Evolutionary conservation across 2,113 vertebrate species (phyloP).

Genomic region (Tyrannus savana): DNA sequence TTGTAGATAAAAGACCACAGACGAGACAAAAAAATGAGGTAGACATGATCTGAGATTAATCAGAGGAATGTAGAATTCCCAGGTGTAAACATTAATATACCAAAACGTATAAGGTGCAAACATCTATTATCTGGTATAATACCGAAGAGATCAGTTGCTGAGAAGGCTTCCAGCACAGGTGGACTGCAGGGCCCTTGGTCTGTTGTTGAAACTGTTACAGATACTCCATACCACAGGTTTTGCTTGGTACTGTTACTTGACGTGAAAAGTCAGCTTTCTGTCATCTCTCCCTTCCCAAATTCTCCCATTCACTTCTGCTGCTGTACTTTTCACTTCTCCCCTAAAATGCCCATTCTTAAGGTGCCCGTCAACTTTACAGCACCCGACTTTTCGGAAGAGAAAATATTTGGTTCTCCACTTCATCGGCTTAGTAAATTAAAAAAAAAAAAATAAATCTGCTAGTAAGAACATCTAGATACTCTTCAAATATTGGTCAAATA

Average conservation of each 20-base stretch:
- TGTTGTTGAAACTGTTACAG: rapidly evolving
- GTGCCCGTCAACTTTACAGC: rapidly evolving
- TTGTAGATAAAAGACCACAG: not conserved
- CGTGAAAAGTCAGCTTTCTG: not conserved
- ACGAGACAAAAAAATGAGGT: rapidly evolving
- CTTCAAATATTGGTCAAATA: not conserved
- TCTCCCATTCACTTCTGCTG: not conserved
- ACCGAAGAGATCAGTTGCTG: not conserved
- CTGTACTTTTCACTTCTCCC: not conserved
- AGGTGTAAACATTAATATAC: not conserved
- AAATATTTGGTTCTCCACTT: not conserved
- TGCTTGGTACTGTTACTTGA: rapidly evolving
- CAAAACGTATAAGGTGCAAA: rapidly evolving
- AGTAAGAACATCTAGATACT: not conserved
- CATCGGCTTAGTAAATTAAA: not conserved
- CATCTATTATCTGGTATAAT: not conserved
- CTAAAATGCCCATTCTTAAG: not conserved
- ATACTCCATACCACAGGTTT: not conserved
- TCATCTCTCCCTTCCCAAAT: not conserved
- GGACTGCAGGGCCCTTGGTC: not conserved
- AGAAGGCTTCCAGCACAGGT: not conserved
- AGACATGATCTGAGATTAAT: not conserved
- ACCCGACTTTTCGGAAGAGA: not conserved
- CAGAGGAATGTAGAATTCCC: not conserved
- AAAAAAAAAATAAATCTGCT: not conserved